A percentile compares a stretch with the other conserved stretches of the same genome.
Evolutionary conservation across 1,140 invertebrate species (phyloP).

Genomic region (Bicyclus anynana): DNA sequence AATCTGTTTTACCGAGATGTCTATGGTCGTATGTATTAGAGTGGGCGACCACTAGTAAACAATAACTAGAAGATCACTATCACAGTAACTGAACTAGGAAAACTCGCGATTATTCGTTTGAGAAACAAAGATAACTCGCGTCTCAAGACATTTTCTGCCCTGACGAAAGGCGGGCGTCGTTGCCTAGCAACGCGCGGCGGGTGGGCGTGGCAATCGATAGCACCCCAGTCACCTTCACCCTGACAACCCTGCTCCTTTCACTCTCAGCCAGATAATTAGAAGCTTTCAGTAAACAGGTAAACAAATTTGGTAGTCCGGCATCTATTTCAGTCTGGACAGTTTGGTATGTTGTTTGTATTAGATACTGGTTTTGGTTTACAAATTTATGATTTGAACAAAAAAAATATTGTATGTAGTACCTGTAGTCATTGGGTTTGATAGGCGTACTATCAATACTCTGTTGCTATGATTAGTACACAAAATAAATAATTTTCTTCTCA

Average conservation of each 20-base stretch:
- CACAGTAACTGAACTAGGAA: neutral
- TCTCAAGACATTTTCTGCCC: slow-evolving; percentile 38
- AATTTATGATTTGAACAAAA: no score
- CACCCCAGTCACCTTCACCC: slow-evolving; percentile 48
- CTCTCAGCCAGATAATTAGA: slow-evolving; percentile 22
- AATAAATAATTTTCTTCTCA: no score
- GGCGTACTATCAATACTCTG: no score
- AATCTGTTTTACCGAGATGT: no score
- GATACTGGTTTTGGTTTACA: neutral
- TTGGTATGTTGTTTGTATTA: neutral
- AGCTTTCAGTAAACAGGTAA: slow-evolving; percentile 15
- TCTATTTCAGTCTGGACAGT: slow-evolving; percentile 2
- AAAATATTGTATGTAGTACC: no score
- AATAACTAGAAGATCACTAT: no score
- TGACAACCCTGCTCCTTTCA: slow-evolving; percentile 51
- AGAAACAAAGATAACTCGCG: neutral
- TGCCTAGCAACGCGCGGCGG: slow-evolving; percentile 59
- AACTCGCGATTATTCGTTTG: neutral
- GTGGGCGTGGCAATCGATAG: slow-evolving; percentile 72
- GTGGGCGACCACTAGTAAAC: no score
- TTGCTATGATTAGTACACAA: no score
- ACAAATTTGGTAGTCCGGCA: slow-evolving; percentile 8
- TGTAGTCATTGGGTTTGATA: no score
- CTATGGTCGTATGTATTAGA: no score
- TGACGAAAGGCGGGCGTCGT: slow-evolving; percentile 37